Conservation (phyloP, 1,140 invertebrate species). For the Zaprionus gabonicus region DNA sequence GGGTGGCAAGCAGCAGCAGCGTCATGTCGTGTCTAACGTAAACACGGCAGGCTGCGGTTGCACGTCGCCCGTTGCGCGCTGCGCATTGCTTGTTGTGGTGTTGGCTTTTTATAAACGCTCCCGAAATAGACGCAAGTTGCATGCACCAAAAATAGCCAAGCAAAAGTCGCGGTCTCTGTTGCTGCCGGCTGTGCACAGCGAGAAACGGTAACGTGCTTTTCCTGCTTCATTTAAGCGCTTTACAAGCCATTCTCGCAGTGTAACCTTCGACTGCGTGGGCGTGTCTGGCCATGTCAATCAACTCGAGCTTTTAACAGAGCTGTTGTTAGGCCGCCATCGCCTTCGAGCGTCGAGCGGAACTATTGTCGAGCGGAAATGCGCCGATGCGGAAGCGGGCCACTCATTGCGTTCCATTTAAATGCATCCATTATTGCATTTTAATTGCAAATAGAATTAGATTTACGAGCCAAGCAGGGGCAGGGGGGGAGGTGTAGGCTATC, state of each 20-base stretch:
- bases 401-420: constrained; percentile 58
- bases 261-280: neutral
- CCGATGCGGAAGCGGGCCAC: constrained; percentile 50
- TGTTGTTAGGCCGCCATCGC: constrained; percentile 39
- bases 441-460: constrained; percentile 61
- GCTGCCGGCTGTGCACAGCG: neutral
- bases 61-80: constrained; percentile 24
- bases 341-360: constrained; percentile 22
- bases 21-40: constrained; percentile 61
- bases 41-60: constrained; percentile 68
- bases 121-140: constrained; percentile 73
- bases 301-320: constrained; percentile 60
- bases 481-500: constrained; percentile 59
- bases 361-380: constrained; percentile 49
- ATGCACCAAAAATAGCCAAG: constrained; percentile 66
- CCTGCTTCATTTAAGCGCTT: neutral
- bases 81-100: neutral
- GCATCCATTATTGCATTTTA: constrained; percentile 80
- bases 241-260: neutral
- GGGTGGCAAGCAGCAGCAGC: constrained; percentile 14
- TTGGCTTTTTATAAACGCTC: constrained; percentile 61
- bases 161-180: neutral
- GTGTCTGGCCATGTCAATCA: constrained; percentile 65
- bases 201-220: neutral
- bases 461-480: constrained; percentile 33